A percentile compares a stretch with the other conserved stretches of the same genome.
Conservation (phyloP, 2,888 invertebrate species). For the Graphium colonna region DNA sequence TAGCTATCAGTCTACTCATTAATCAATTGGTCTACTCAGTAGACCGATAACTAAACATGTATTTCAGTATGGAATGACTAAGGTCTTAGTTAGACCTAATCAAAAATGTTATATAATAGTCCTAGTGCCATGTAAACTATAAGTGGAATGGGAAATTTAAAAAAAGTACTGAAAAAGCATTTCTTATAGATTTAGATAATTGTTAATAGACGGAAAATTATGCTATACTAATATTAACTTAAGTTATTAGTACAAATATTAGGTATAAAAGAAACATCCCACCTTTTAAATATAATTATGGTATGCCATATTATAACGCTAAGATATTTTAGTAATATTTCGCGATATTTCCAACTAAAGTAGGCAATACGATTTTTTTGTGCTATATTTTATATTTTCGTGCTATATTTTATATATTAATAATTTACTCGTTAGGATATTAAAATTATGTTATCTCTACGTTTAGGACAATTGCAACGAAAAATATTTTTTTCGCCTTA, state of each 20-base stretch:
- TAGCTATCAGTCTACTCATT: conserved; percentile 16
- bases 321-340: conserved; percentile 8
- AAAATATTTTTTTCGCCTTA: no score
- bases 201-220: conserved; percentile 37
- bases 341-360: neutral
- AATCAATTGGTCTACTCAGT: neutral
- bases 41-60: neutral
- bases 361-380: neutral
- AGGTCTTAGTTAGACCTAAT: conserved; percentile 22
- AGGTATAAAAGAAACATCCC: conserved; percentile 37
- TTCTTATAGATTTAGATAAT: conserved; percentile 24
- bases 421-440: no score
- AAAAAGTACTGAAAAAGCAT: conserved; percentile 25
- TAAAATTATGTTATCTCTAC: no score
- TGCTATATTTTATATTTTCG: no score
- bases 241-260: conserved; percentile 49
- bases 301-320: conserved; percentile 29
- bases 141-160: neutral
- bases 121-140: conserved; percentile 13
- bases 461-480: no score
- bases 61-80: neutral
- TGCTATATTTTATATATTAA: no score
- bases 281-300: conserved; percentile 36
- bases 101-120: neutral
- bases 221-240: conserved; percentile 52